phyloP scores from a whole-genome alignment of 1,140 invertebrate species.

The Sesamia nonagrioides region DNA sequence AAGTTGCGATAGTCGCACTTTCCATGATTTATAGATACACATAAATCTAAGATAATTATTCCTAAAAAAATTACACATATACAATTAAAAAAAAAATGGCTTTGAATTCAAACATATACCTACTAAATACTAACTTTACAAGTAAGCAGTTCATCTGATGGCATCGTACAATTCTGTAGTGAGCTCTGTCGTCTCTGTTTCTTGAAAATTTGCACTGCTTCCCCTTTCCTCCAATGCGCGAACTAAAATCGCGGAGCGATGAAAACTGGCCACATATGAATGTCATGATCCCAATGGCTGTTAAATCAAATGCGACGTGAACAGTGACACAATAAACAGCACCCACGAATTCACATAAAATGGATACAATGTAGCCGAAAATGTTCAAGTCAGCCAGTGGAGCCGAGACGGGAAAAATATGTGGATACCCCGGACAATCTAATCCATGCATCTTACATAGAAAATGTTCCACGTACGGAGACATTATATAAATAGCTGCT shows the following conservation, averaged over 20 bases:
- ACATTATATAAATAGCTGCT: slow-evolving; percentile 63
- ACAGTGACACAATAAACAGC: slow-evolving; percentile 69
- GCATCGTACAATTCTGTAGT: slow-evolving; percentile 66
- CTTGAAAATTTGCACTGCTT: slow-evolving; percentile 51
- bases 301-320: slow-evolving; percentile 72
- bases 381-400: slow-evolving; percentile 59
- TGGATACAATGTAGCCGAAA: slow-evolving; percentile 61
- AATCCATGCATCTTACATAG: slow-evolving; percentile 51
- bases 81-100: no score
- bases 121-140: slow-evolving; percentile 61
- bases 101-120: no score
- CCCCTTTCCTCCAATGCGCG: slow-evolving; percentile 67
- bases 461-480: slow-evolving; percentile 69
- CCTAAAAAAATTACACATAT: no score
- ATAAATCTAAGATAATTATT: no score
- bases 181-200: slow-evolving; percentile 66
- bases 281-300: slow-evolving; percentile 72
- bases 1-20: no score
- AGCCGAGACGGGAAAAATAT: slow-evolving; percentile 72
- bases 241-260: slow-evolving; percentile 63
- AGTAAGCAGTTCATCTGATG: slow-evolving; percentile 65
- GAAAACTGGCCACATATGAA: slow-evolving; percentile 74
- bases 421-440: slow-evolving; percentile 53
- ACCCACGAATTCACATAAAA: slow-evolving; percentile 64
- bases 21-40: no score